A percentile compares a stretch with the other conserved stretches of the same genome.
These are phyloP conservation scores for Heterochromis multidens DNA, from an alignment of 2,113 vertebrate genomes.

Conservation along the genomic window DNA sequence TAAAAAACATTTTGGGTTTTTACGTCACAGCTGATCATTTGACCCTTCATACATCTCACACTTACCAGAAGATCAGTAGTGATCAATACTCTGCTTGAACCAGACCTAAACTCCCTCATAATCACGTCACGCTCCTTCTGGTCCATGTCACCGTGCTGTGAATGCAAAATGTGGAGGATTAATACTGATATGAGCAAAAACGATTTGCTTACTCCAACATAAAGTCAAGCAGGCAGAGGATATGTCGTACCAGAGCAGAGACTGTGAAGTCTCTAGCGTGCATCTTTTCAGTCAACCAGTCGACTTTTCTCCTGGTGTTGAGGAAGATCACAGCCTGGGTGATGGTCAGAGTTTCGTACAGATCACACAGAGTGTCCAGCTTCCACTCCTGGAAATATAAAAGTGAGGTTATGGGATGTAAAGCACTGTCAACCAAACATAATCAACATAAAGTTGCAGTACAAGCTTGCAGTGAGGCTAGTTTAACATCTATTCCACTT, in stretches of 20 bases:
- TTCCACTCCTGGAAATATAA: constrained; percentile 88
- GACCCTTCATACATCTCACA: background rate
- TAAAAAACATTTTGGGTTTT: constrained; percentile 16
- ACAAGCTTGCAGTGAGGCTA: too few species aligned
- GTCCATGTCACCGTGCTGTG: constrained; percentile 97
- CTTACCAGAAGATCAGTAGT: constrained; percentile 97
- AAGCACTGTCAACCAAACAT: background rate
- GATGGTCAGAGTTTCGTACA: constrained; percentile 97
- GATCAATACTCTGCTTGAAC: constrained; percentile 94
- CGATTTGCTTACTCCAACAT: background rate
- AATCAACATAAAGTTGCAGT: too few species aligned
- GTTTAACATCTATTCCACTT: background rate
- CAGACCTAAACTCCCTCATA: constrained; percentile 96
- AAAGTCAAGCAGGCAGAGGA: background rate
- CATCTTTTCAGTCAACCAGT: constrained; percentile 99
- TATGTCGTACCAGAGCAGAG: constrained; percentile 88
- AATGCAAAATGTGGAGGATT: background rate
- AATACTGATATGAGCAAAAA: background rate
- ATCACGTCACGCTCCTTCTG: constrained; percentile 98
- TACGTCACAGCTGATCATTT: background rate
- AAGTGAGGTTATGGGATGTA: background rate
- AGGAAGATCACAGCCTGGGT: constrained; percentile 99
- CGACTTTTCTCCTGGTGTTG: constrained; percentile 98
- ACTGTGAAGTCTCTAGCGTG: constrained; percentile 96
- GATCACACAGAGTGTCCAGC: constrained; percentile 94